Evolutionary conservation across 53 echinoderm and acorn worm genomes (phyloP).

Genomic region (Stichopus horrens): DNA sequence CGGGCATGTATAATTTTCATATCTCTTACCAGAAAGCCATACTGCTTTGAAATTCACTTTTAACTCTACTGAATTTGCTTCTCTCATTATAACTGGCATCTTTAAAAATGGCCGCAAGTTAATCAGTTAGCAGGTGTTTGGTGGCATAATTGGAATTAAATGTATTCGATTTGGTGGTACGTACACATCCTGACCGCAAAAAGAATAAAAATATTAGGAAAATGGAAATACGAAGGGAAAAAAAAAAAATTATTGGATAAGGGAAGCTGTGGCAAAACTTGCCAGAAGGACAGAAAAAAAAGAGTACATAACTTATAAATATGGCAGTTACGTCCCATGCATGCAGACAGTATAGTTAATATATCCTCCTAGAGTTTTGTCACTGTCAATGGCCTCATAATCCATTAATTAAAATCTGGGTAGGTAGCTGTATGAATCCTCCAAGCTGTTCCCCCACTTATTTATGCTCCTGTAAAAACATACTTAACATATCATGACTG

Average conservation of each 20-base stretch:
- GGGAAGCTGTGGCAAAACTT: background rate
- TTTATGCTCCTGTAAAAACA: conserved; percentile 37
- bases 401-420: conserved; percentile 39
- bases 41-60: background rate
- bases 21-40: background rate
- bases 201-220: background rate
- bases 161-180: background rate
- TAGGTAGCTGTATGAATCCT: background rate
- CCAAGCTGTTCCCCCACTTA: conserved; percentile 13
- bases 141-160: background rate
- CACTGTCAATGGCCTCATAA: conserved; percentile 40
- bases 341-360: background rate
- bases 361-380: background rate
- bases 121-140: background rate
- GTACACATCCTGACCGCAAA: background rate
- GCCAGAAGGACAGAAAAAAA: background rate
- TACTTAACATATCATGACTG: conserved; percentile 12
- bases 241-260: too few species aligned
- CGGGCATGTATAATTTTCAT: background rate
- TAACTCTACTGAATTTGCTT: background rate
- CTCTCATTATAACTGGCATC: background rate
- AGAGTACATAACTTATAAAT: too few species aligned
- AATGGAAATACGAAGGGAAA: too few species aligned
- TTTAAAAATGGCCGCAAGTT: background rate
- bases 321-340: too few species aligned